Base-by-base conservation (phyloP, 2,113 vertebrate genomes). In the Pseudorhombus dupliciocellatus region DNA sequence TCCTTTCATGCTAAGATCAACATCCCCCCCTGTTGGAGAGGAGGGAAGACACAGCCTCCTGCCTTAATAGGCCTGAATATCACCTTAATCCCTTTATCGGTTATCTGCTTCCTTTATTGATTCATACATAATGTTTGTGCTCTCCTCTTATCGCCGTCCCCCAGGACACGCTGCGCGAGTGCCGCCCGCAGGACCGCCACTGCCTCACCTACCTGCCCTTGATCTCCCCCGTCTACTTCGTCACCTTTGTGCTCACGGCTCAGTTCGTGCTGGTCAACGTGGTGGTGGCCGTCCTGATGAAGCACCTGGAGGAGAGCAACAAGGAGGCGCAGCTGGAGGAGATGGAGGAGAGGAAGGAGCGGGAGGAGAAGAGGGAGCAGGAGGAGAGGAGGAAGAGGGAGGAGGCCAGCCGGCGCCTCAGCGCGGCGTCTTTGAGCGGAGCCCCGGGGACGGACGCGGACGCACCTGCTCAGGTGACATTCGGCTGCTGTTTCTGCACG, bases 231-330 rank as follows among this genome's bases (percentile, higher is more conserved):
- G 76, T 99, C 61, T 99, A 99, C 88, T 99, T 99, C 0, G 98
- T 99, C 89, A 99, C 98, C 71, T 99, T 99, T 0, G 98, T 99
- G 79, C 95, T 99, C 74, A 95, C 97, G 8, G 97, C 98, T 4
- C 98, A 99, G 93, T 99, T 99, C 0, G 98, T 99, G 69, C 93
- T 99, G 54, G 98, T 99, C 82, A 99, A 99, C 1, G 98, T 99
- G 75, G 98, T 99, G 53, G 98, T 99, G 65, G 98, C 98, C 0
- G 98, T 99, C 73, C 94, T 99, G 70, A 99, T 99, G 98, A 99
- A 99, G 77, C 97, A 99, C 87, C 88, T 99, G 83, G 98, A 99
- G 81, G 98, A 99, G 69, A 99, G 96, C 93, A 99, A 99, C 93
- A 98, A 98, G 85, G 97, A 99, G 62, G 98, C 98, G 5, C 95